A percentile compares a stretch with the other conserved stretches of the same genome.
phyloP scores from a whole-genome alignment of 2,113 vertebrate genomes.

The Oryctolagus cuniculus region DNA sequence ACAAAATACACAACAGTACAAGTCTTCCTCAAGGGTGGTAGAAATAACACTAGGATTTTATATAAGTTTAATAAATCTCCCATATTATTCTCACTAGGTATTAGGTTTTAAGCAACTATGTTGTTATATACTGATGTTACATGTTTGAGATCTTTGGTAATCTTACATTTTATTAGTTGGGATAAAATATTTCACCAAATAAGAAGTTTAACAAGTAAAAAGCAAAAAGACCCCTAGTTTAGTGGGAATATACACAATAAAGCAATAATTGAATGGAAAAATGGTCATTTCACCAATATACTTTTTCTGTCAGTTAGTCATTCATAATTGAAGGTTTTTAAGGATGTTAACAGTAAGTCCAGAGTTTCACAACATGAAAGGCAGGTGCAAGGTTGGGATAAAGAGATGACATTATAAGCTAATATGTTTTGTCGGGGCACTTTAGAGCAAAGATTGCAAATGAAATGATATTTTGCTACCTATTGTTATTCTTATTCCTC shows the following conservation, averaged over 20 bases:
- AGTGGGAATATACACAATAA: no score
- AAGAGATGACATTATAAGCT: not conserved
- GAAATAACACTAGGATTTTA: not conserved
- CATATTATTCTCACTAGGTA: not conserved
- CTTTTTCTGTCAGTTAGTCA: no score
- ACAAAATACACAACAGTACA: not conserved
- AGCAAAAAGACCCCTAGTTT: no score
- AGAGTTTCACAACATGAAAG: not conserved
- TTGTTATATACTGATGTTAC: not conserved
- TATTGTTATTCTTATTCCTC: not conserved
- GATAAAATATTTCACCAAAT: not conserved
- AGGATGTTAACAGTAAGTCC: not conserved
- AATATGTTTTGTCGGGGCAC: not conserved
- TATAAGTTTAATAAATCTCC: not conserved
- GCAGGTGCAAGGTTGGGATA: not conserved
- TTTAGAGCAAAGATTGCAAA: not conserved
- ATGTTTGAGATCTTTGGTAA: not conserved
- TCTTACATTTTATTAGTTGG: not conserved
- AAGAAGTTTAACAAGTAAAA: no score
- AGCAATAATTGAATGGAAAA: no score
- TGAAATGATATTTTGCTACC: not conserved
- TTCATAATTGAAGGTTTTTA: not conserved
- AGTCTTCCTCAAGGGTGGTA: not conserved
- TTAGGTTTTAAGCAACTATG: not conserved
- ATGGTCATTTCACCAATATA: no score